Percentiles rank a stretch among this genome's conserved stretches.
These are phyloP conservation scores for Drosophila obscura DNA, from an alignment of 1,140 invertebrate species.

Conservation along the genomic window DNA sequence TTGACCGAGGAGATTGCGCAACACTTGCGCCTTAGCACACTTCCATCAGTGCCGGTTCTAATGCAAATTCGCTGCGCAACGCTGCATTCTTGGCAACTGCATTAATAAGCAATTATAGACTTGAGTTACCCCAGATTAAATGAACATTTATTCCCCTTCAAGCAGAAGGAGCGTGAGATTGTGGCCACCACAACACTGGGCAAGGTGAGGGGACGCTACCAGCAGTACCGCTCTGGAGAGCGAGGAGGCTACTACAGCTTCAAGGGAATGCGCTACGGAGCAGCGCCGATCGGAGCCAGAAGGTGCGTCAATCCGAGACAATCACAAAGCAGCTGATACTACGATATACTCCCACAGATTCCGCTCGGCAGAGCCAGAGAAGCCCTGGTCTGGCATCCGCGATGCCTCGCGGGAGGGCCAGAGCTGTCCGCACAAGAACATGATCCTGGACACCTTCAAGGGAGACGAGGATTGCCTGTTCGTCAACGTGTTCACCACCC, in stretches of 20 bases:
- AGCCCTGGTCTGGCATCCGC: constrained; percentile 86
- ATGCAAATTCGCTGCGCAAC: constrained; percentile 61
- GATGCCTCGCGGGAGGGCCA: constrained; percentile 87
- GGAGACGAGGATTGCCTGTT: constrained; percentile 86
- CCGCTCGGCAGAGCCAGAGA: constrained; percentile 85
- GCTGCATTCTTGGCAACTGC: constrained; percentile 26
- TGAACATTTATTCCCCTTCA: not conserved
- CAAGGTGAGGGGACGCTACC: constrained; percentile 85
- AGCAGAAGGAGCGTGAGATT: constrained; percentile 84
- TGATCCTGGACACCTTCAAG: constrained; percentile 86
- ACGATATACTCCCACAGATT: constrained; percentile 70
- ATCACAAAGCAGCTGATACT: no score
- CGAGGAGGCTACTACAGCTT: constrained; percentile 86
- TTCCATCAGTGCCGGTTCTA: constrained; percentile 31
- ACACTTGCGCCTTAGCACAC: constrained; percentile 54
- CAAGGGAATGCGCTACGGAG: constrained; percentile 85
- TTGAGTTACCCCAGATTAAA: no score
- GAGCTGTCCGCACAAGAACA: constrained; percentile 86
- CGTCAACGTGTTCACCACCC: constrained; percentile 86
- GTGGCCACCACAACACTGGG: constrained; percentile 84
- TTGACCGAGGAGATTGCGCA: constrained; percentile 48
- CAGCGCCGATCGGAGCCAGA: constrained; percentile 64
- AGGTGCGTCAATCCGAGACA: constrained; percentile 39
- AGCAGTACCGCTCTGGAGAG: constrained; percentile 84
- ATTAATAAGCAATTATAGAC: constrained; percentile 34